A percentile compares a stretch with the other conserved stretches of the same genome.
phyloP scores from a whole-genome alignment of 2,113 vertebrate species.

The Pampusana beccarii region DNA sequence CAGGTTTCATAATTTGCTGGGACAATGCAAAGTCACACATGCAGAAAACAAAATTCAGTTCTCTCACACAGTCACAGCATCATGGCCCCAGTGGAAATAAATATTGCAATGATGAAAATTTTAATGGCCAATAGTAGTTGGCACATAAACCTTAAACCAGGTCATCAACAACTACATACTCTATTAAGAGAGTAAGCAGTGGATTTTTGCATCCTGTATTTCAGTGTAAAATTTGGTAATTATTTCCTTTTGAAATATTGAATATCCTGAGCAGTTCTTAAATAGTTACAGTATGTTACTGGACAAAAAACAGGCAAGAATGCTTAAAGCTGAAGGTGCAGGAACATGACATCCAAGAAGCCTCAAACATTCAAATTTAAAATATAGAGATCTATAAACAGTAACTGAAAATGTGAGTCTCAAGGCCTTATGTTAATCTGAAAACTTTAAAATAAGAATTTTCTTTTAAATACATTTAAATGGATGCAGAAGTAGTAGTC shows the following conservation, averaged over 20 bases:
- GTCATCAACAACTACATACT: neutral
- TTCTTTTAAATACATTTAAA: neutral
- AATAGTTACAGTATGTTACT: neutral
- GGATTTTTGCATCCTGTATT: neutral
- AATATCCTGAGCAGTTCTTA: neutral
- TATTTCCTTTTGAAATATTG: neutral
- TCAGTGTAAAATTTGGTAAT: neutral
- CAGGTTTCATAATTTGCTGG: neutral
- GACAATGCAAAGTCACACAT: slow-evolving; percentile 29
- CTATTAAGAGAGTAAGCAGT: neutral
- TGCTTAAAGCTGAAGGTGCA: neutral
- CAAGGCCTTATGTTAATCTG: neutral
- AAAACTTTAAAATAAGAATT: neutral
- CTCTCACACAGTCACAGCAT: slow-evolving; percentile 9
- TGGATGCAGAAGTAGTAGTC: neutral
- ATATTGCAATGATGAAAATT: neutral
- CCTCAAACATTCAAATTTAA: neutral
- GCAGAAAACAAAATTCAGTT: slow-evolving; percentile 44
- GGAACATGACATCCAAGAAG: neutral
- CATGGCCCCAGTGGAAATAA: neutral
- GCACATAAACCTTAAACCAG: slow-evolving; percentile 38
- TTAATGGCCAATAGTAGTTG: slow-evolving; percentile 3
- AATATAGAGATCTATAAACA: neutral
- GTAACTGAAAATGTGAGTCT: neutral
- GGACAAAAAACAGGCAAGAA: neutral